Percentiles rank a stretch among this genome's conserved stretches.
Evolutionary conservation across 2,113 vertebrate genomes (phyloP).

Genomic region (Paraplagusia blochii): DNA sequence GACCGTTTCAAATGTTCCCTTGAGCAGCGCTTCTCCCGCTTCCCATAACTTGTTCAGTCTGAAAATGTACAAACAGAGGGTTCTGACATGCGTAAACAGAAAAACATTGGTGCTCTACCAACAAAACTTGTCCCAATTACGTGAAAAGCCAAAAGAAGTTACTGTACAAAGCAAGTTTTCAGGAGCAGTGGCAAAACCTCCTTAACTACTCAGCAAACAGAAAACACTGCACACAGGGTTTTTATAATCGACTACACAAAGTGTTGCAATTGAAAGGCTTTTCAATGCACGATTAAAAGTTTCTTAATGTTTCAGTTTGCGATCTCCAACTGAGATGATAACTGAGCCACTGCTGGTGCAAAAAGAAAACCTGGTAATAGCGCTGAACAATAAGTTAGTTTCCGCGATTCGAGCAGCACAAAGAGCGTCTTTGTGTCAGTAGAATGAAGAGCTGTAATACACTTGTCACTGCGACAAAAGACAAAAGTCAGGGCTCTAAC

Average conservation of each 20-base stretch:
- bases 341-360: conserved; percentile 40
- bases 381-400: conserved; percentile 49
- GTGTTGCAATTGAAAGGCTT: no score
- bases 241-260: no score
- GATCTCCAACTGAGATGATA: conserved; percentile 60
- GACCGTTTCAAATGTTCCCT: no score
- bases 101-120: conserved; percentile 25
- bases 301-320: conserved; percentile 26
- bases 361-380: conserved; percentile 35
- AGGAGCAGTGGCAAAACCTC: conserved; percentile 26
- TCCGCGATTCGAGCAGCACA: conserved; percentile 53
- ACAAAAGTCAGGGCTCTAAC: conserved; percentile 49
- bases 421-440: conserved; percentile 55
- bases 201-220: conserved; percentile 14
- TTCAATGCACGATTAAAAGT: conserved; percentile 34
- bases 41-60: conserved; percentile 29
- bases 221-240: conserved; percentile 10
- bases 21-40: conserved; percentile 28
- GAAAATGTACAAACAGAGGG: conserved; percentile 49
- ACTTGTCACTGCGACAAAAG: conserved; percentile 65
- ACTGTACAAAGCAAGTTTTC: conserved; percentile 38
- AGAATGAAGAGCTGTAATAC: conserved; percentile 52
- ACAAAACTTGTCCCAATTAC: conserved; percentile 44
- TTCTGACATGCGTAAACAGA: conserved; percentile 65
- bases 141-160: conserved; percentile 40